These are phyloP conservation scores for Brenthis ino DNA, from an alignment of 2,888 invertebrate species.

Conservation along the genomic window DNA sequence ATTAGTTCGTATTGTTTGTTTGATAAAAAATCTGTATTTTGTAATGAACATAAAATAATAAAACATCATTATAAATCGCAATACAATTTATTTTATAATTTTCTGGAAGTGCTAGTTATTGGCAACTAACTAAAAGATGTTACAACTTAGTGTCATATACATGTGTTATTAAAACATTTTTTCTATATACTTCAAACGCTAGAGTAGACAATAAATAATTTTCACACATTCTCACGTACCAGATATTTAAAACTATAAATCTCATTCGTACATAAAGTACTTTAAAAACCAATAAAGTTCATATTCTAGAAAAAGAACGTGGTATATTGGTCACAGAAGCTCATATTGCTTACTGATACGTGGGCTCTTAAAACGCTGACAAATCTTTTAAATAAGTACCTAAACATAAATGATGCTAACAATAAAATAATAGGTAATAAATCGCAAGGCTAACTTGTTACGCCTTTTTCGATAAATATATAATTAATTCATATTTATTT, in stretches of 20 bases:
- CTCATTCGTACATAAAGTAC: background rate
- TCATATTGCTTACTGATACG: background rate
- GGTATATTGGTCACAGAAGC: constrained; percentile 11
- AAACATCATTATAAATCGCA: constrained; percentile 27
- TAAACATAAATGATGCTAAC: background rate
- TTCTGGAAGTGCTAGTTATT: constrained; percentile 20
- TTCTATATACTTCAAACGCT: constrained; percentile 21
- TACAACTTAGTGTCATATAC: constrained; percentile 22
- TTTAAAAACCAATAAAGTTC: constrained; percentile 14
- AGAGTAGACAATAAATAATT: constrained; percentile 24
- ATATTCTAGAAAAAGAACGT: constrained; percentile 28
- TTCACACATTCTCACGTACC: constrained; percentile 25
- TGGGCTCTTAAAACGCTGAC: no score
- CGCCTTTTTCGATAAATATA: constrained; percentile 4
- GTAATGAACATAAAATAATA: constrained; percentile 12
- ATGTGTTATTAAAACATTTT: constrained; percentile 14
- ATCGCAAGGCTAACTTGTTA: constrained; percentile 14
- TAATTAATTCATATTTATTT: background rate
- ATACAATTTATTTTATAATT: constrained; percentile 34
- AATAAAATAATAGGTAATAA: constrained; percentile 13
- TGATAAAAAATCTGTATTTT: background rate
- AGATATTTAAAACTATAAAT: background rate
- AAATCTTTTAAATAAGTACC: constrained; percentile 7
- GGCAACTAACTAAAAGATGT: constrained; percentile 27
- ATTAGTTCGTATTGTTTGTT: background rate